Conservation (phyloP, 2,797 vertebrate species). For the Squalus acanthias region DNA sequence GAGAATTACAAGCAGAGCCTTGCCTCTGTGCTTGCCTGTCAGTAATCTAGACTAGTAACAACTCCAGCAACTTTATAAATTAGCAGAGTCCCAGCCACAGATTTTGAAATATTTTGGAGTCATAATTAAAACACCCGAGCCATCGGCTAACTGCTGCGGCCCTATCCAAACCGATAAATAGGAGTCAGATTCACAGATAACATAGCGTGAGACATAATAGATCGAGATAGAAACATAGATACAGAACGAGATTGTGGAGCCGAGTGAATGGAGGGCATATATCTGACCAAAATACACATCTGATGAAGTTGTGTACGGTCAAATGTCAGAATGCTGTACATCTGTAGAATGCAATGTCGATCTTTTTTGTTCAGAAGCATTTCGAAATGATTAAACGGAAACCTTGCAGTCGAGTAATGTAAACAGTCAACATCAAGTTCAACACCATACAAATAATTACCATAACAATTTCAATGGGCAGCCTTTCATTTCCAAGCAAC, state of each 20-base stretch:
- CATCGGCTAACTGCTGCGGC: not conserved
- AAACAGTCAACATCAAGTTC: slow-evolving; percentile 37
- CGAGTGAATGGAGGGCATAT: slow-evolving; percentile 5
- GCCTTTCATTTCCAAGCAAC: not conserved
- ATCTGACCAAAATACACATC: not conserved
- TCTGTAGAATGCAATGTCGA: not conserved
- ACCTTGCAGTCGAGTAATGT: not conserved
- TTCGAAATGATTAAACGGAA: not conserved
- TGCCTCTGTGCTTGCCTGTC: not conserved
- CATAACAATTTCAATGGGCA: slow-evolving; percentile 27
- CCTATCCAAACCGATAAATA: slow-evolving; percentile 23
- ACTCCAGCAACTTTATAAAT: not conserved
- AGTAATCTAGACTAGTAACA: not conserved
- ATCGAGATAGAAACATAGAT: slow-evolving; percentile 24
- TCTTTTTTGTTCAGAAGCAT: not conserved
- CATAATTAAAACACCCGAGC: slow-evolving; percentile 12
- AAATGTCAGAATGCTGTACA: not conserved
- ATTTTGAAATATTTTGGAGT: slow-evolving; percentile 3
- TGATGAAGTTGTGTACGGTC: slow-evolving; percentile 12
- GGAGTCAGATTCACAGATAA: slow-evolving; percentile 9
- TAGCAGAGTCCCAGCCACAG: not conserved
- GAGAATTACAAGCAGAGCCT: not conserved
- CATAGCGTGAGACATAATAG: slow-evolving; percentile 1
- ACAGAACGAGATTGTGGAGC: not conserved
- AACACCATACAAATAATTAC: slow-evolving; percentile 30